These are phyloP conservation scores for Hydrozoanthus tunicans DNA, from an alignment of 64 coral and sea anemone species.

Conservation along the genomic window DNA sequence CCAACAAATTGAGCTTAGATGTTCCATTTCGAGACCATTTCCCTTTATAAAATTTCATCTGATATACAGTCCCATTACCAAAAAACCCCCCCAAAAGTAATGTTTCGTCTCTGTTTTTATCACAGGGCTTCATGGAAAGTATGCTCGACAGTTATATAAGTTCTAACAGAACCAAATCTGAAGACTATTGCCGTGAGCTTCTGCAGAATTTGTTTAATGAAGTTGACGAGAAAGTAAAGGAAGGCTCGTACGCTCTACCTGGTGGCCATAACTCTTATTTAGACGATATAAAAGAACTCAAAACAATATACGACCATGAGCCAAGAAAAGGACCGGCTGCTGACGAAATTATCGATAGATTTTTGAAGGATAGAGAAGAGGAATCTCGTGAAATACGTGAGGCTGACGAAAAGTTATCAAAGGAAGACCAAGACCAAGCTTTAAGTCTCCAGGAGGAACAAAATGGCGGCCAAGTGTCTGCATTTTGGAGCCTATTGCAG, in stretches of 20 bases:
- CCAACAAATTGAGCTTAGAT: too few relatives aligned
- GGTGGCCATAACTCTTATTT: conserved; percentile 4
- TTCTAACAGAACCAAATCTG: conserved; percentile 11
- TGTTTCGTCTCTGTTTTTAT: not conserved
- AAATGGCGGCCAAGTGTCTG: not conserved
- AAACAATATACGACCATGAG: not conserved
- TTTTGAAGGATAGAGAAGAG: not conserved
- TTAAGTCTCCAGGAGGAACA: not conserved
- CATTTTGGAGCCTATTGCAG: too few relatives aligned
- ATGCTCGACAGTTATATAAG: not conserved
- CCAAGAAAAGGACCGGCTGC: conserved; percentile 39
- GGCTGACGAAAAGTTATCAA: not conserved
- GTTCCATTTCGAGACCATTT: too few relatives aligned
- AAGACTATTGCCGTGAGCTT: not conserved
- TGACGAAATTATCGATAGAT: conserved; percentile 1
- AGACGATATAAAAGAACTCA: not conserved
- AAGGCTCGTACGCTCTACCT: not conserved
- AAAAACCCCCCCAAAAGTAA: not conserved
- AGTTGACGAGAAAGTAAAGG: conserved; percentile 17
- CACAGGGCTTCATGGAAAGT: conserved; percentile 35
- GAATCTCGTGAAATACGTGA: not conserved
- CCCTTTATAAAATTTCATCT: too few relatives aligned
- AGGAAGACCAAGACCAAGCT: not conserved
- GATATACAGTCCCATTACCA: too few relatives aligned
- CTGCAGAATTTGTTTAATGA: conserved; percentile 19